These are phyloP conservation scores for Lampris incognitus DNA, from an alignment of 2,113 vertebrate species.

Conservation along the genomic window DNA sequence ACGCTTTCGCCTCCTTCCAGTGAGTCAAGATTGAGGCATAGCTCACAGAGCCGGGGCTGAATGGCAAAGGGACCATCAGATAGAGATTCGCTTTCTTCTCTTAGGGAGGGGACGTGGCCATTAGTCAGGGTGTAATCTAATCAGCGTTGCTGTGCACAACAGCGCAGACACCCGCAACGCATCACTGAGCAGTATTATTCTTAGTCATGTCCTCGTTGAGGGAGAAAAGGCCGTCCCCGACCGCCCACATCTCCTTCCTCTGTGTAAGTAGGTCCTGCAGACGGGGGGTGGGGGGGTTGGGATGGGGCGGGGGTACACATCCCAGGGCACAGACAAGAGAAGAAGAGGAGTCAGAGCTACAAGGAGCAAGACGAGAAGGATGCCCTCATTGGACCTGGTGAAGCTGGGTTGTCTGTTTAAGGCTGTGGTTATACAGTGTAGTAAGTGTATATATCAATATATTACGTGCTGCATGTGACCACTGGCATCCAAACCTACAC, in stretches of 20 bases:
- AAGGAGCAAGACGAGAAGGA: neutral
- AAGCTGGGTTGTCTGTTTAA: slow-evolving; percentile 31
- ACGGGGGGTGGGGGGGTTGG: slow-evolving; percentile 2
- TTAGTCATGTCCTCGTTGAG: slow-evolving; percentile 70
- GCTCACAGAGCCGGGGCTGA: slow-evolving; percentile 57
- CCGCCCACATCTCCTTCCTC: slow-evolving; percentile 33
- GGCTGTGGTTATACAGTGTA: slow-evolving; percentile 19
- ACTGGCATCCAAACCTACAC: slow-evolving; percentile 25
- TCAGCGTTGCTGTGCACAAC: slow-evolving; percentile 76
- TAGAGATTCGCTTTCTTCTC: slow-evolving; percentile 77
- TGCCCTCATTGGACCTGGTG: neutral
- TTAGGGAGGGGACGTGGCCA: slow-evolving; percentile 72
- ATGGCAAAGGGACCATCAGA: slow-evolving; percentile 72
- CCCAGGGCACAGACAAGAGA: neutral
- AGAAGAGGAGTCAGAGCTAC: neutral
- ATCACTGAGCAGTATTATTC: slow-evolving; percentile 72
- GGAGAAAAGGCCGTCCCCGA: slow-evolving; percentile 26
- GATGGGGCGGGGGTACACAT: neutral
- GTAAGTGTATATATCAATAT: slow-evolving; percentile 27
- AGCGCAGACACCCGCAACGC: slow-evolving; percentile 66
- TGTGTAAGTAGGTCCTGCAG: slow-evolving; percentile 22
- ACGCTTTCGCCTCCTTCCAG: slow-evolving; percentile 43
- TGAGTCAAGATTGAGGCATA: slow-evolving; percentile 47
- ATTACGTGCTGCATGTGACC: slow-evolving; percentile 12
- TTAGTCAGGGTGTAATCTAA: slow-evolving; percentile 80